These are phyloP conservation scores for Agrenia bidenticulata DNA, from an alignment of 2,888 invertebrate species.

Conservation along the genomic window DNA sequence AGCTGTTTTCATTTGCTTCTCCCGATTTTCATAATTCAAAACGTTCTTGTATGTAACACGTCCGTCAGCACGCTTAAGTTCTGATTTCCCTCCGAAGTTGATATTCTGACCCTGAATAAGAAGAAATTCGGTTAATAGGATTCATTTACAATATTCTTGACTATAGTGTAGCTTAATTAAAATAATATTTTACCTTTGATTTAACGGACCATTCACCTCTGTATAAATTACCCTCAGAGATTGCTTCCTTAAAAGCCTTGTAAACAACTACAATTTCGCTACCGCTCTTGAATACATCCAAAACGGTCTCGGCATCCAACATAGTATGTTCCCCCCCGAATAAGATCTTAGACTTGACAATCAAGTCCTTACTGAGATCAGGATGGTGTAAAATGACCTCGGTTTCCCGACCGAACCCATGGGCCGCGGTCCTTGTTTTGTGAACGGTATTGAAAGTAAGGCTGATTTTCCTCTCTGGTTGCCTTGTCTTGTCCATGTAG, in stretches of 20 bases:
- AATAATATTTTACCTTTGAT: slow-evolving; percentile 23
- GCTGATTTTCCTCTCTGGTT: slow-evolving; percentile 68
- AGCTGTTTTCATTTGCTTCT: slow-evolving; percentile 28
- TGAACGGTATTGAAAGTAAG: slow-evolving; percentile 64
- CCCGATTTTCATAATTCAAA: slow-evolving; percentile 35
- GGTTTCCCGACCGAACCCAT: slow-evolving; percentile 6
- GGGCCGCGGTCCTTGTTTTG: slow-evolving; percentile 11
- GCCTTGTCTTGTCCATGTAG: slow-evolving; percentile 65
- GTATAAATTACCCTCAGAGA: slow-evolving; percentile 20
- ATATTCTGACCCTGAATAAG: slow-evolving; percentile 39
- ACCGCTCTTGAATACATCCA: slow-evolving; percentile 38
- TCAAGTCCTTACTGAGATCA: slow-evolving; percentile 34
- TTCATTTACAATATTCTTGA: background rate
- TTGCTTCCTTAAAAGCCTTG: slow-evolving; percentile 21
- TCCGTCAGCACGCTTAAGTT: slow-evolving; percentile 26
- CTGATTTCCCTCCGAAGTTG: slow-evolving; percentile 32
- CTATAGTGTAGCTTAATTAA: too few relatives aligned
- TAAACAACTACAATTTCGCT: slow-evolving; percentile 27
- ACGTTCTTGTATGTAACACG: slow-evolving; percentile 31
- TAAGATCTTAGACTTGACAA: slow-evolving; percentile 23
- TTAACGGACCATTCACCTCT: slow-evolving; percentile 21
- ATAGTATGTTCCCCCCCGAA: slow-evolving; percentile 19
- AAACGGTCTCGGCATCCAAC: slow-evolving; percentile 32
- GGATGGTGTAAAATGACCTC: slow-evolving; percentile 39
- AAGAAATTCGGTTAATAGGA: too few relatives aligned